phyloP scores from a whole-genome alignment of 2,888 invertebrate species.

The Noctua fimbriata region DNA sequence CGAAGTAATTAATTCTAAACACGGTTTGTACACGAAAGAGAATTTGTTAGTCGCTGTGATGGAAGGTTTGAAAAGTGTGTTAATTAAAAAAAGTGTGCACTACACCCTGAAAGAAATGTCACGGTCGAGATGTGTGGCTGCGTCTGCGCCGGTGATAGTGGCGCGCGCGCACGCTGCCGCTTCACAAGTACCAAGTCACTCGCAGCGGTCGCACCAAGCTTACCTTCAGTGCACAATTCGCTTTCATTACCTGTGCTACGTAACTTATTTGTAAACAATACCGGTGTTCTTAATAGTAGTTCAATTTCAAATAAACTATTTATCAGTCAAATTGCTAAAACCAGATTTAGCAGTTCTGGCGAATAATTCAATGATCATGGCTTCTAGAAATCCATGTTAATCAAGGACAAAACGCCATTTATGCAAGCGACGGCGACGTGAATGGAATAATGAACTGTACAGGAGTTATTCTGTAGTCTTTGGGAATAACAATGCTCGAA shows the following conservation, averaged over 20 bases:
- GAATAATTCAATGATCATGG: constrained; percentile 50
- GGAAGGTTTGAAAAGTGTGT: constrained; percentile 73
- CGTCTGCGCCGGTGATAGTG: constrained; percentile 69
- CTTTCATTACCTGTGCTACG: constrained; percentile 52
- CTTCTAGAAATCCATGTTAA: constrained; percentile 65
- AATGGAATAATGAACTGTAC: constrained; percentile 82
- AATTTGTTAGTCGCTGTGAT: constrained; percentile 29
- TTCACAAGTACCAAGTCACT: constrained; percentile 75
- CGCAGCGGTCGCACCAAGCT: constrained; percentile 71
- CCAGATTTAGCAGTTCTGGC: constrained; percentile 29
- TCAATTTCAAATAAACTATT: neutral
- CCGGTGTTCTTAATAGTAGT: constrained; percentile 9
- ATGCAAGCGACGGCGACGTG: constrained; percentile 80
- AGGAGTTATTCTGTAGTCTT: constrained; percentile 83
- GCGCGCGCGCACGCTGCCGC: constrained; percentile 62
- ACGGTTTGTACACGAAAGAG: constrained; percentile 34
- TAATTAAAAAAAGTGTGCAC: constrained; percentile 80
- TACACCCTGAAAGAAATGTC: constrained; percentile 84
- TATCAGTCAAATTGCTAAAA: constrained; percentile 5
- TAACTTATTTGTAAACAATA: constrained; percentile 52
- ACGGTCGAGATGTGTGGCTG: constrained; percentile 83
- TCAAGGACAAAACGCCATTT: constrained; percentile 81
- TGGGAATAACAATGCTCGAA: constrained; percentile 85
- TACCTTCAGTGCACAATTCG: constrained; percentile 59
- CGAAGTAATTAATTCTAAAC: neutral